A percentile compares a stretch with the other conserved stretches of the same genome.
phyloP scores from a whole-genome alignment of 2,888 invertebrate genomes.

The Apodemia duryi region DNA sequence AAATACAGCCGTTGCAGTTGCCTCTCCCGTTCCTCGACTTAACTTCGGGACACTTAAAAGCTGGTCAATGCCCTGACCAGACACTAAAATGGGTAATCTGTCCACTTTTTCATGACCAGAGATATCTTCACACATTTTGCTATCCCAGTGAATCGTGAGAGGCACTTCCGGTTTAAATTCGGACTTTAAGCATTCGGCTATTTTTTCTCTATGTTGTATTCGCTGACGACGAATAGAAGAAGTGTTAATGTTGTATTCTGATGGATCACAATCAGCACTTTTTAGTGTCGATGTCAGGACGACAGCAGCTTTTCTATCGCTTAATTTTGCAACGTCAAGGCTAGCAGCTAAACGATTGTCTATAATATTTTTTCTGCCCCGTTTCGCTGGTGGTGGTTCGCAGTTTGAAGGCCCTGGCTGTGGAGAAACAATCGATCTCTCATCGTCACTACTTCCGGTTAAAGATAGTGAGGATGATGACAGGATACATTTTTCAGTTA shows the following conservation, averaged over 20 bases:
- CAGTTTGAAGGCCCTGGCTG: no score
- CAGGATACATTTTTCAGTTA: no score
- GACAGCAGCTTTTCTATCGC: neutral
- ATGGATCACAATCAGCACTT: neutral
- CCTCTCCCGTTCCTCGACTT: neutral
- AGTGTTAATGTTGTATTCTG: neutral
- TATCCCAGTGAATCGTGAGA: neutral
- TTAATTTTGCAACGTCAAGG: neutral
- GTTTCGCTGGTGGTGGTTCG: neutral
- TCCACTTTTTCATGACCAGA: constrained; percentile 1
- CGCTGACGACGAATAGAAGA: neutral
- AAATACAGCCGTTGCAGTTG: neutral
- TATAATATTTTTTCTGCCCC: neutral
- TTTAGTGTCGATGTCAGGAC: neutral
- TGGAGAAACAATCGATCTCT: no score
- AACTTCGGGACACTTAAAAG: neutral
- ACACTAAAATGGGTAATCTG: neutral
- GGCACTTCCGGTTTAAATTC: neutral
- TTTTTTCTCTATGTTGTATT: neutral
- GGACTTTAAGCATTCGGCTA: neutral
- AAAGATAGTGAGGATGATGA: no score
- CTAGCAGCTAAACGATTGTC: neutral
- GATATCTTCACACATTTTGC: neutral
- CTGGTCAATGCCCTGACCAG: no score
- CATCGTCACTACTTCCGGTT: no score